These are phyloP conservation scores for Macrocentrus cingulum DNA, from an alignment of 1,140 invertebrate species.

Conservation along the genomic window DNA sequence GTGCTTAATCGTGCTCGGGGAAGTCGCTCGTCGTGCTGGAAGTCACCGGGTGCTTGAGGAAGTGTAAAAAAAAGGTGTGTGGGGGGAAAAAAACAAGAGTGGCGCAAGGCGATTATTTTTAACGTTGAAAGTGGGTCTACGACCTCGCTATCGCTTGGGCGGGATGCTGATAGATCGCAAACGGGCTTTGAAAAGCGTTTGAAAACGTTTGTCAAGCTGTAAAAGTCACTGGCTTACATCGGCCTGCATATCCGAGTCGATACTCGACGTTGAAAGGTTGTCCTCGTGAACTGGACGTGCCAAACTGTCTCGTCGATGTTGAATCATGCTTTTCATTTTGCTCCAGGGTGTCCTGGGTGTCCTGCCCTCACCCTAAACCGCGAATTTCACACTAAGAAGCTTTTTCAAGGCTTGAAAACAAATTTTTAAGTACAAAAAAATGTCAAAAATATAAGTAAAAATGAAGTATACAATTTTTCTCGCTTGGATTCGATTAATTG, in stretches of 20 bases:
- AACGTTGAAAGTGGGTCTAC: constrained; percentile 29
- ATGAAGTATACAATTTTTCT: no score
- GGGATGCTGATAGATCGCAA: background rate
- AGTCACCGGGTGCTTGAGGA: no score
- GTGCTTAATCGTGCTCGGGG: constrained; percentile 32
- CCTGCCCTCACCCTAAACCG: constrained; percentile 40
- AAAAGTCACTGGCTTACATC: background rate
- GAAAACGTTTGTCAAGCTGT: background rate
- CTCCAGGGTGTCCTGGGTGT: constrained; percentile 68
- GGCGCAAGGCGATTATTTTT: constrained; percentile 31
- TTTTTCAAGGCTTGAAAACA: background rate
- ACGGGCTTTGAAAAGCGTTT: background rate
- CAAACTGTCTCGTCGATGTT: constrained; percentile 64
- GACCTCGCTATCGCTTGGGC: background rate
- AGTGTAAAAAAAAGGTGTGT: no score
- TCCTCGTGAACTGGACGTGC: constrained; percentile 31
- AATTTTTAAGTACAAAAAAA: background rate
- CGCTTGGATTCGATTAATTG: constrained; percentile 3
- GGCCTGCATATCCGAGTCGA: constrained; percentile 28
- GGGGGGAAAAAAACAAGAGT: no score
- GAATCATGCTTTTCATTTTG: constrained; percentile 72
- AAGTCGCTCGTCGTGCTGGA: constrained; percentile 28
- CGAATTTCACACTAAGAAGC: constrained; percentile 24
- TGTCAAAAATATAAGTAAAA: background rate
- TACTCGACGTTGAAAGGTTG: constrained; percentile 34